phyloP scores from a whole-genome alignment of 2,113 vertebrate genomes.

The Leucosticte australis region DNA sequence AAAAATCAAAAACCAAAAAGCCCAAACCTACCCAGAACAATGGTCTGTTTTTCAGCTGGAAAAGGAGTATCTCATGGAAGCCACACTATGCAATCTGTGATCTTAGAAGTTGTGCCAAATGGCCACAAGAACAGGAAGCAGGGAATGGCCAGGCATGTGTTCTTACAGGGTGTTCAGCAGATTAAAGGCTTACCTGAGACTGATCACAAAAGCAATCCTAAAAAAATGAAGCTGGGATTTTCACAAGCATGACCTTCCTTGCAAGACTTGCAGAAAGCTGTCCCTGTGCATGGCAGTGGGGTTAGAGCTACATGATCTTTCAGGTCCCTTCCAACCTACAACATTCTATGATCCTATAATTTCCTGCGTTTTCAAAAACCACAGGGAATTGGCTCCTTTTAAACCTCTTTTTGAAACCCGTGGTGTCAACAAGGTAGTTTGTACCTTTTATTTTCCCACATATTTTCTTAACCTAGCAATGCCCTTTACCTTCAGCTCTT shows the following conservation, averaged over 20 bases:
- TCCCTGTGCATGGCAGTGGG: background rate
- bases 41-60: background rate
- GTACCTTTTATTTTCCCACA: background rate
- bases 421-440: background rate
- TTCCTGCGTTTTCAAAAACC: background rate
- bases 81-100: fast-evolving
- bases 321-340: background rate
- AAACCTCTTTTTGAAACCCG: background rate
- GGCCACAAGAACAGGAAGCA: fast-evolving
- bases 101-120: background rate
- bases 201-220: background rate
- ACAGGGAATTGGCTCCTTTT: background rate
- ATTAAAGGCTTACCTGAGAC: constrained; percentile 8
- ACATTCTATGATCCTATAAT: background rate
- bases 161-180: background rate
- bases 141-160: background rate
- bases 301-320: background rate
- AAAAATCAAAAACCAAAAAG: background rate
- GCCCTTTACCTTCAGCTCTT: background rate
- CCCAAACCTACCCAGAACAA: background rate
- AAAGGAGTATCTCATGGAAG: background rate
- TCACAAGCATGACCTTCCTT: background rate
- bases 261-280: background rate
- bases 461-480: background rate
- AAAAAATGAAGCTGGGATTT: background rate